Base-by-base conservation (phyloP, 2,797 vertebrate genomes). In the Distichodus sexfasciatus region DNA sequence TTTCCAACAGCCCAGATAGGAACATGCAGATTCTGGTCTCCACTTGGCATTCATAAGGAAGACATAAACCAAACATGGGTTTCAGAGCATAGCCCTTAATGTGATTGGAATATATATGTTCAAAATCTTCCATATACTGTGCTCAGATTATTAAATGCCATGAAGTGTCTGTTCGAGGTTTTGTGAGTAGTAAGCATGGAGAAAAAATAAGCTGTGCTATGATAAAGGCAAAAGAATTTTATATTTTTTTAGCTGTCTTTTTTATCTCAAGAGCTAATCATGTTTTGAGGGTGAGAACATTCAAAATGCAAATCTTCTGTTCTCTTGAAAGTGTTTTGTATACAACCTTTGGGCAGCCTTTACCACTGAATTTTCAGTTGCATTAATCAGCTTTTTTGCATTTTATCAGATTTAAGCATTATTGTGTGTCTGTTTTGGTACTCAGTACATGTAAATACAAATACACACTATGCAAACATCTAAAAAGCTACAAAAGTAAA, bases 21-120 rank as follows among this genome's bases (percentile, higher is more conserved):
- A 86, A 87, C 84, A 84, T 81, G 83, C 86, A 79, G 81, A 80
- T 87, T 86, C 84, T 84, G 84, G 84, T 88, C 84, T 87, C 87
- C 87, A 88, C 83, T 84, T 81, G n/a, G 71, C 57, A 76, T 69
- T 72, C 62, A 70, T 69, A 60, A 66, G 60, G 53, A 60, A 71
- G 53, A 26, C 31, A 85, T 77, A 85, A 88, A 84, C 82, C 85
- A 87, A 65, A 72, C 67, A 74, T 71, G 47, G 54, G 35, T 9
- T 71, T 54, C 15, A 35, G 24, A 46, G 47, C 28, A 55, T 17
- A 26, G 35, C 15, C 66, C 17, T 24, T 60, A 60, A 53, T 60
- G 44, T 36, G 24, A 38, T 15, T 66, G 29, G 40, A 41, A 64
- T n/a, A 57, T 8, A 35, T 26, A 33, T 10, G 10, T 59, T 43